phyloP scores from a whole-genome alignment of 2,888 invertebrate species.

The Melipona bicolor region DNA sequence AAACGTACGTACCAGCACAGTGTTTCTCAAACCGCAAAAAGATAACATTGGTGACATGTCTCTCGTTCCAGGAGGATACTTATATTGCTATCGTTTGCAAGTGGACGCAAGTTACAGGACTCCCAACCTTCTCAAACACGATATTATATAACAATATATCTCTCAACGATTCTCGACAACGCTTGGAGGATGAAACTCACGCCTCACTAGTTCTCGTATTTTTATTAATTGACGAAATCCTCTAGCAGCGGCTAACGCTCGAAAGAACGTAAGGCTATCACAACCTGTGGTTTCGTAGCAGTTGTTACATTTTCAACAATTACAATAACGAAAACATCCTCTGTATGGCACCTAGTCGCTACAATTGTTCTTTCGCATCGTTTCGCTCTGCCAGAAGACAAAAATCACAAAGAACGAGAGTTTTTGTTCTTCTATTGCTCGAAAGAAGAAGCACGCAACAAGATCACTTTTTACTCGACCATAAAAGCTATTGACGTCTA shows the following conservation, averaged over 20 bases:
- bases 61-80: conserved; percentile 53
- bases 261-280: conserved; percentile 35
- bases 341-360: conserved; percentile 47
- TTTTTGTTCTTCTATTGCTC: not conserved
- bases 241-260: conserved; percentile 32
- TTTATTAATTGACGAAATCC: conserved; percentile 68
- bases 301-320: conserved; percentile 11
- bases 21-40: conserved; percentile 75
- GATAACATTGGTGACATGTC: conserved; percentile 34
- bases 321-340: conserved; percentile 17
- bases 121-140: not conserved
- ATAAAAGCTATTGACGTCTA: not conserved
- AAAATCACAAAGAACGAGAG: conserved; percentile 49
- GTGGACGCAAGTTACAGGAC: conserved; percentile 47
- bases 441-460: not conserved
- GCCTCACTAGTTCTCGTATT: conserved; percentile 42
- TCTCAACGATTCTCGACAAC: not conserved
- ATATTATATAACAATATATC: conserved; percentile 2
- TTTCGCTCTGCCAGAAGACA: conserved; percentile 25
- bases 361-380: conserved; percentile 21
- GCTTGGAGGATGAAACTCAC: conserved; percentile 32
- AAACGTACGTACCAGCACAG: conserved; percentile 62
- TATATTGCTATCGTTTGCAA: conserved; percentile 71
- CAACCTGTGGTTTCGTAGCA: conserved; percentile 18
- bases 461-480: not conserved